These are phyloP conservation scores for Hermaeophaga mercurialis DNA, from an alignment of 2,888 invertebrate genomes.

Conservation along the genomic window DNA sequence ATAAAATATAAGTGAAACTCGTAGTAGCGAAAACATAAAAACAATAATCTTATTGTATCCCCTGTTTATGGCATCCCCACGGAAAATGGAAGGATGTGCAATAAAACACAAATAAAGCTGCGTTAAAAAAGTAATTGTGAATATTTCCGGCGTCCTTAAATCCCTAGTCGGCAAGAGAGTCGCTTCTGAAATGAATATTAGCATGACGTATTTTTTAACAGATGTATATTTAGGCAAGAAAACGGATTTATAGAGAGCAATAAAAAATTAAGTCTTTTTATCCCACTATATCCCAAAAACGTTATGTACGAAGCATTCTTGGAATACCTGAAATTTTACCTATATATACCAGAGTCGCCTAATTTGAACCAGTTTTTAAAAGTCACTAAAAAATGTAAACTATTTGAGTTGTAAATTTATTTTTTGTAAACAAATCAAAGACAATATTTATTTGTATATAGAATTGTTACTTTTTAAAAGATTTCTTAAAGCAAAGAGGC, in stretches of 20 bases:
- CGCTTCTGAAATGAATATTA: conserved; percentile 9
- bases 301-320: no score
- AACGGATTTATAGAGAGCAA: neutral
- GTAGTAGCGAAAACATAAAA: conserved; percentile 17
- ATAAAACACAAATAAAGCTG: conserved; percentile 19
- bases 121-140: conserved; percentile 21
- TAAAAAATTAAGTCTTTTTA: neutral
- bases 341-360: no score
- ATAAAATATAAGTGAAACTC: conserved; percentile 19
- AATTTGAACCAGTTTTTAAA: no score
- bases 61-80: conserved; percentile 14
- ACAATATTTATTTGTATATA: no score
- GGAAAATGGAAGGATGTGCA: conserved; percentile 10
- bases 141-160: conserved; percentile 10
- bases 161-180: conserved; percentile 6
- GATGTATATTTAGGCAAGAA: neutral
- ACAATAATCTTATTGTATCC: conserved; percentile 22
- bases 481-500: no score
- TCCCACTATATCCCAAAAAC: no score
- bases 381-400: no score
- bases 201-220: neutral
- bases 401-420: no score
- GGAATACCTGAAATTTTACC: no score
- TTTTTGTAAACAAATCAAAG: no score
- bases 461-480: no score